Conservation (phyloP, 2,797 vertebrate species). For the Sarcophilus harrisii region DNA sequence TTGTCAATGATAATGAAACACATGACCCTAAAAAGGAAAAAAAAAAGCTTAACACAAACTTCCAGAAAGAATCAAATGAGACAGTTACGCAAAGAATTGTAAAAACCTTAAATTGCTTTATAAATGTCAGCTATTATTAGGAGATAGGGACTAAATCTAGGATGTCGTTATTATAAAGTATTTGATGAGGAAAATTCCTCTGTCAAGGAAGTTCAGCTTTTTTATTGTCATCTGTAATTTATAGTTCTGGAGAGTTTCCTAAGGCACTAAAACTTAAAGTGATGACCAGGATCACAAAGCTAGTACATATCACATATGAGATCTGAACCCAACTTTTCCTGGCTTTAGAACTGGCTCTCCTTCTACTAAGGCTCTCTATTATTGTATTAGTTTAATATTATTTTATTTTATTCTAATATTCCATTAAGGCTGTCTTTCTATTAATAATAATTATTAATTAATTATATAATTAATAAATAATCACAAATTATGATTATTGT, state of each 20-base stretch:
- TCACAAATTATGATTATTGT: no score
- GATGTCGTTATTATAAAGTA: not conserved
- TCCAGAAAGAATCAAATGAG: not conserved
- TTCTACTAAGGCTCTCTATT: not conserved
- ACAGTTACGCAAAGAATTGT: not conserved
- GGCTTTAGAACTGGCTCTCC: not conserved
- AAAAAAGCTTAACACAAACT: not conserved
- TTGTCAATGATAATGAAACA: not conserved
- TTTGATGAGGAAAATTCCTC: not conserved
- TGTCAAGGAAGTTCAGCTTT: not conserved
- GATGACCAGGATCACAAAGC: not conserved
- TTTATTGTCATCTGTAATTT: not conserved
- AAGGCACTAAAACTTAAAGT: not conserved
- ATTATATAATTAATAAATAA: no score
- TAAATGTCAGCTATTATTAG: not conserved
- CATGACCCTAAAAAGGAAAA: not conserved
- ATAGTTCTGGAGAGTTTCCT: not conserved
- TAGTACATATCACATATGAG: not conserved
- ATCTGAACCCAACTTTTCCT: not conserved
- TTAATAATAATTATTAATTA: no score
- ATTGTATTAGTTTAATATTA: no score
- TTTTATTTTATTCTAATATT: no score
- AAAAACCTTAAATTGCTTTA: not conserved
- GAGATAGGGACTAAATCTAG: not conserved
- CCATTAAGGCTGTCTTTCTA: no score